Conservation (phyloP, 2,113 vertebrate genomes). For the Athene cunicularia region DNA sequence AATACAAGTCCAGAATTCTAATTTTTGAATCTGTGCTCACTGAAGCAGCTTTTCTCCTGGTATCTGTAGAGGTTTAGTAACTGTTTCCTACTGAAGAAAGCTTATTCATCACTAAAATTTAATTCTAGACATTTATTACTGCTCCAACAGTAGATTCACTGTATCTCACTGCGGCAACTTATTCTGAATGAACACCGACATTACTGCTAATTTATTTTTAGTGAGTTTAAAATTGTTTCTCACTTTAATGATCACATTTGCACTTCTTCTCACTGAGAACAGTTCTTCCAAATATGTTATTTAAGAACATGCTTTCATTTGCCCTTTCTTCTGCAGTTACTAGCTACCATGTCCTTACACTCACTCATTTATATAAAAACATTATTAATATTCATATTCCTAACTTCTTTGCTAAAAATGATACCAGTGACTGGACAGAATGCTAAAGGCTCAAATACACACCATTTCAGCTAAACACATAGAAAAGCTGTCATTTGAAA, state of each 20-base stretch:
- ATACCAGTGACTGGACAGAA: neutral
- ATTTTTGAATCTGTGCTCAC: neutral
- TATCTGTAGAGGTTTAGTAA: neutral
- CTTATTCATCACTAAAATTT: neutral
- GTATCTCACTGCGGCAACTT: neutral
- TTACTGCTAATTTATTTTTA: neutral
- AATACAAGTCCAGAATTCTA: neutral
- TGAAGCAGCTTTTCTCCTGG: neutral
- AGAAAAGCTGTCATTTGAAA: neutral
- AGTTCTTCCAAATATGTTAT: neutral
- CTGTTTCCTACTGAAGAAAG: neutral
- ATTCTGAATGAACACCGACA: neutral
- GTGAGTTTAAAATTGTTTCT: neutral
- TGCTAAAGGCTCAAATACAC: neutral
- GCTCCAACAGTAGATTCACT: neutral
- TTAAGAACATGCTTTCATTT: neutral
- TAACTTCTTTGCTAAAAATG: neutral
- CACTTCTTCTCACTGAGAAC: neutral
- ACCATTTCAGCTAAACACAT: neutral
- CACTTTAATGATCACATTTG: neutral
- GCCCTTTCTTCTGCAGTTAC: neutral
- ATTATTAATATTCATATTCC: neutral
- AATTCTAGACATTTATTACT: neutral
- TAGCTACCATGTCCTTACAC: neutral
- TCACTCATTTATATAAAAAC: neutral